Percentiles rank a stretch among this genome's conserved stretches.
Conservation (phyloP, 2,888 invertebrate species). For the Anticlea derivata region DNA sequence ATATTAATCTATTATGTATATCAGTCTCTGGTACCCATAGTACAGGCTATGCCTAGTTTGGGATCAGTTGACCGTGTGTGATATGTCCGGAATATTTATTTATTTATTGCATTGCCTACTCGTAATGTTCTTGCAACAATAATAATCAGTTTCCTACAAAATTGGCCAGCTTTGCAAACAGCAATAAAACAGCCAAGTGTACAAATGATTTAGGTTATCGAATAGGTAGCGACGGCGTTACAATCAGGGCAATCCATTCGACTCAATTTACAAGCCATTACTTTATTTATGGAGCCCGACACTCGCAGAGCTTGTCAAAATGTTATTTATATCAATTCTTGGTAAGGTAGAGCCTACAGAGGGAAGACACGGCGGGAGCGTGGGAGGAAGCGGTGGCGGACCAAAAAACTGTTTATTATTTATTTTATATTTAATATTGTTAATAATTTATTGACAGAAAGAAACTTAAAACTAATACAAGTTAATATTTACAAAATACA, state of each 20-base stretch:
- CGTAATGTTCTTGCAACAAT: slow-evolving; percentile 1
- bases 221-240: slow-evolving; percentile 10
- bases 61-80: too few relatives aligned
- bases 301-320: slow-evolving; percentile 56
- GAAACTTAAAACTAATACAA: too few relatives aligned
- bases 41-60: too few relatives aligned
- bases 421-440: too few relatives aligned
- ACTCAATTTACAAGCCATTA: slow-evolving; percentile 44
- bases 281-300: slow-evolving; percentile 49
- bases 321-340: slow-evolving; percentile 66
- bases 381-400: slow-evolving; percentile 1
- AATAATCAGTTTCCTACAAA: slow-evolving; percentile 7
- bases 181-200: slow-evolving; percentile 16
- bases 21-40: too few relatives aligned
- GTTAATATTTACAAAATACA: too few relatives aligned
- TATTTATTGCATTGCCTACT: neutral
- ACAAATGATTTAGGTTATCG: slow-evolving; percentile 21
- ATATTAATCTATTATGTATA: too few relatives aligned
- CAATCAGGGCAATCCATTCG: slow-evolving; percentile 33
- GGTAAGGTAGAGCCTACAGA: neutral
- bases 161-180: slow-evolving; percentile 13
- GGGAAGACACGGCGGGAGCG: slow-evolving; percentile 28
- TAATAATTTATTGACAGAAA: too few relatives aligned
- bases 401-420: too few relatives aligned
- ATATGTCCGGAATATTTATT: too few relatives aligned